These are phyloP conservation scores for Speoplatyrhinus poulsoni DNA, from an alignment of 2,113 vertebrate species.

Conservation along the genomic window DNA sequence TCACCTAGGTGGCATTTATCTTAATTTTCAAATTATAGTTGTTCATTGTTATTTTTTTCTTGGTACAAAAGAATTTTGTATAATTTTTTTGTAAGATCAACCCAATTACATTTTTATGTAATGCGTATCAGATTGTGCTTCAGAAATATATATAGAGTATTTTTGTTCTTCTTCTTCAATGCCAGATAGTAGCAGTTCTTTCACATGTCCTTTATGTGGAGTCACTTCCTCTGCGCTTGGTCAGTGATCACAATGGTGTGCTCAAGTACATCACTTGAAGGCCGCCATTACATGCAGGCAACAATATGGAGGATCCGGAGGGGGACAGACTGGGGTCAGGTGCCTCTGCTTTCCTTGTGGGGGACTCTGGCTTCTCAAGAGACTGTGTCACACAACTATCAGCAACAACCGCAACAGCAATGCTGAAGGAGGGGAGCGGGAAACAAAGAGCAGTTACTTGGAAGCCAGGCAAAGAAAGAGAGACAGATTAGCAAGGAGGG, in stretches of 20 bases:
- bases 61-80: background rate
- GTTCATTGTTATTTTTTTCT: conserved; percentile 37
- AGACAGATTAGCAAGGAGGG: conserved; percentile 57
- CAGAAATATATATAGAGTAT: conserved; percentile 17
- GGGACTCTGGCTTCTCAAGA: conserved; percentile 79
- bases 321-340: conserved; percentile 65
- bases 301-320: conserved; percentile 69
- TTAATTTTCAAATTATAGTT: conserved; percentile 17
- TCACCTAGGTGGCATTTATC: background rate
- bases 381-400: conserved; percentile 80
- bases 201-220: background rate
- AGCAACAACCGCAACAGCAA: conserved; percentile 76
- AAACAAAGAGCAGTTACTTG: conserved; percentile 72
- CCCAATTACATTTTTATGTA: too few relatives aligned
- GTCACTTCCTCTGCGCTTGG: conserved; percentile 3
- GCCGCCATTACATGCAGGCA: conserved; percentile 74
- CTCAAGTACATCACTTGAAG: conserved; percentile 74
- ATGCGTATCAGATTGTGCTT: background rate
- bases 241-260: conserved; percentile 66
- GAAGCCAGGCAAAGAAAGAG: conserved; percentile 59
- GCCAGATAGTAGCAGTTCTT: background rate
- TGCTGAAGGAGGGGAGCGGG: conserved; percentile 74
- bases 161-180: background rate
- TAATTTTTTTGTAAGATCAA: background rate
- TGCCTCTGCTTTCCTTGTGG: conserved; percentile 80